These are phyloP conservation scores for Rhopilema esculentum DNA, from an alignment of 30 jellyfish, hydroid and myxozoan species.

Conservation along the genomic window DNA sequence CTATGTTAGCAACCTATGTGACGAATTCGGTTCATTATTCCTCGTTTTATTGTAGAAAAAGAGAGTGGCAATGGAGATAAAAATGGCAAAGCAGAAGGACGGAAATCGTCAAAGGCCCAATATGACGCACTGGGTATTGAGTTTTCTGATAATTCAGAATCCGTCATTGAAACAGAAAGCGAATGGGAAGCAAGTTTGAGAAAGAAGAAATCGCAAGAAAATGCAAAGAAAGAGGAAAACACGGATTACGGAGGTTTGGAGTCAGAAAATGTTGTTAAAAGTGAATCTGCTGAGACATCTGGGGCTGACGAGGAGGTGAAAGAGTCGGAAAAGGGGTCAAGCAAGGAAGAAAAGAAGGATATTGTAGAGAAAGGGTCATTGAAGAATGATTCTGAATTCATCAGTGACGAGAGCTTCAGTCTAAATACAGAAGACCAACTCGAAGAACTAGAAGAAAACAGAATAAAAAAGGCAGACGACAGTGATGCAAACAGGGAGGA, in stretches of 20 bases:
- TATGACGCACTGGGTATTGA: constrained; percentile 46
- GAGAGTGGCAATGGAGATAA: background rate
- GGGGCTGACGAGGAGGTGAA: background rate
- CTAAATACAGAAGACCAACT: constrained; percentile 59
- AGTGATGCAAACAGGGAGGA: background rate
- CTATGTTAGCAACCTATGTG: no score
- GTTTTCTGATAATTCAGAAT: constrained; percentile 49
- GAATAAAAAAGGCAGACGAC: constrained; percentile 19
- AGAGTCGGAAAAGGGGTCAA: background rate
- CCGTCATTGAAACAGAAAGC: constrained; percentile 59
- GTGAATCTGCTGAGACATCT: background rate
- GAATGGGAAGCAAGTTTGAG: constrained; percentile 65
- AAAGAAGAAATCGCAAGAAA: constrained; percentile 4
- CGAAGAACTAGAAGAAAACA: constrained; percentile 58
- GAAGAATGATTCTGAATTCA: constrained; percentile 56
- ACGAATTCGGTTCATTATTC: no score
- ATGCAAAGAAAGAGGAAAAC: background rate
- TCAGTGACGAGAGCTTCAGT: constrained; percentile 74
- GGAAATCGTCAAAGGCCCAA: constrained; percentile 39
- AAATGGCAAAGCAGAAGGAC: background rate
- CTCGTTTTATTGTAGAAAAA: background rate
- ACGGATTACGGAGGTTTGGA: background rate
- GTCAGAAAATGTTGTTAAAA: background rate
- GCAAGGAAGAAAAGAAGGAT: background rate
- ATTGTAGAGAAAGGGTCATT: background rate